These are phyloP conservation scores for Magallana gigas DNA, from an alignment of 1,140 invertebrate species.

Conservation along the genomic window DNA sequence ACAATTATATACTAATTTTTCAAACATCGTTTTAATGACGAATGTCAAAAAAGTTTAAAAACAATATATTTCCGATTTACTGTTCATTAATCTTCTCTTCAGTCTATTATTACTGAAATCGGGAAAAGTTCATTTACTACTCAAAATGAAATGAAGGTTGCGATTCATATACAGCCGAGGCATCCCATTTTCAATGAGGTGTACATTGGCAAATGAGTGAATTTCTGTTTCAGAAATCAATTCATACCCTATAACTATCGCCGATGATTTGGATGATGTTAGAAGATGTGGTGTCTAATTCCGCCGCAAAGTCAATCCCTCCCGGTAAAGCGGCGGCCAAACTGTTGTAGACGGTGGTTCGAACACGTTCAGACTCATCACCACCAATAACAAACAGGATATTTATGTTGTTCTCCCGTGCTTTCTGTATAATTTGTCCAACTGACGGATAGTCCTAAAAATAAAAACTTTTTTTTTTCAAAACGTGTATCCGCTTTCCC, in stretches of 20 bases:
- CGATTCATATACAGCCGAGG: too few relatives aligned
- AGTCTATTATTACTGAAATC: too few relatives aligned
- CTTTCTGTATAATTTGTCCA: slow-evolving; percentile 90
- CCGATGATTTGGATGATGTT: slow-evolving; percentile 94
- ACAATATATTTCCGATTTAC: too few relatives aligned
- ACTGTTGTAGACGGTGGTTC: slow-evolving; percentile 27
- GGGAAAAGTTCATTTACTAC: too few relatives aligned
- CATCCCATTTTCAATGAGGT: too few relatives aligned
- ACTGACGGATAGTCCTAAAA: slow-evolving; percentile 96
- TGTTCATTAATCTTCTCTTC: too few relatives aligned
- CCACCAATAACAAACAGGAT: slow-evolving; percentile 94
- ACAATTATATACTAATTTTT: neutral
- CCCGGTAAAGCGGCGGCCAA: slow-evolving; percentile 36
- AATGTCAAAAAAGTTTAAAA: too few relatives aligned
- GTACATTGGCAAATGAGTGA: too few relatives aligned
- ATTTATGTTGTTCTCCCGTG: slow-evolving; percentile 95
- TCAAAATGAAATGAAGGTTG: too few relatives aligned
- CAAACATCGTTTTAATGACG: too few relatives aligned
- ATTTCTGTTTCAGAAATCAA: neutral
- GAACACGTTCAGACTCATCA: neutral
- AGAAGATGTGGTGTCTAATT: slow-evolving; percentile 89
- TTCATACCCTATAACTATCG: slow-evolving; percentile 85
- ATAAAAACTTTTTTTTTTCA: slow-evolving; percentile 3
- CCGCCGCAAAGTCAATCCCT: slow-evolving; percentile 82
- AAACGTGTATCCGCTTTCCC: too few relatives aligned